phyloP scores from a whole-genome alignment of 1,140 invertebrate genomes.

The Maniola jurtina region DNA sequence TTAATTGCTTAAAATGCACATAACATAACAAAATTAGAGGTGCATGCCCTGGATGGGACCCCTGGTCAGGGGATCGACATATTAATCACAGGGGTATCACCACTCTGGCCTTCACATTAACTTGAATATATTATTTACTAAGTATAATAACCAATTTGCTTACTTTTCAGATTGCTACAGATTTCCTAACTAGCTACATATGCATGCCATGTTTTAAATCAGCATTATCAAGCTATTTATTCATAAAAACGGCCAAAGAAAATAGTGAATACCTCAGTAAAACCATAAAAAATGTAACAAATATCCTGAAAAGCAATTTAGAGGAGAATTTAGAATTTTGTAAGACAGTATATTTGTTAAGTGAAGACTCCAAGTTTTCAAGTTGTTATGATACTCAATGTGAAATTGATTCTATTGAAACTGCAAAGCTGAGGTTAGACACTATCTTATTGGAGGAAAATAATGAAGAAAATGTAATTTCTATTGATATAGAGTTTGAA shows the following conservation, averaged over 20 bases:
- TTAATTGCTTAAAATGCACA: too few species aligned
- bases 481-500: not conserved
- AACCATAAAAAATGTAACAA: not conserved
- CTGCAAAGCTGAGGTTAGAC: too few species aligned
- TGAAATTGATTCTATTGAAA: not conserved
- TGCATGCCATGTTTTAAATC: not conserved
- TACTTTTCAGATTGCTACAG: not conserved
- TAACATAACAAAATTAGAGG: too few species aligned
- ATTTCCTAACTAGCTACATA: not conserved
- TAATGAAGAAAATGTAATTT: not conserved
- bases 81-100: too few species aligned
- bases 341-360: not conserved
- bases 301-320: not conserved
- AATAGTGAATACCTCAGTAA: not conserved
- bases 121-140: too few species aligned
- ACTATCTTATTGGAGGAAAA: not conserved
- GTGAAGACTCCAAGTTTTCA: not conserved
- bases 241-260: not conserved
- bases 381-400: not conserved
- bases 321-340: not conserved
- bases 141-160: too few species aligned
- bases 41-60: too few species aligned
- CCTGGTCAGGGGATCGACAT: too few species aligned
- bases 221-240: not conserved
- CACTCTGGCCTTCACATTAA: too few species aligned